phyloP scores from a whole-genome alignment of 2,888 invertebrate species.

The Neoscelio sp. region DNA sequence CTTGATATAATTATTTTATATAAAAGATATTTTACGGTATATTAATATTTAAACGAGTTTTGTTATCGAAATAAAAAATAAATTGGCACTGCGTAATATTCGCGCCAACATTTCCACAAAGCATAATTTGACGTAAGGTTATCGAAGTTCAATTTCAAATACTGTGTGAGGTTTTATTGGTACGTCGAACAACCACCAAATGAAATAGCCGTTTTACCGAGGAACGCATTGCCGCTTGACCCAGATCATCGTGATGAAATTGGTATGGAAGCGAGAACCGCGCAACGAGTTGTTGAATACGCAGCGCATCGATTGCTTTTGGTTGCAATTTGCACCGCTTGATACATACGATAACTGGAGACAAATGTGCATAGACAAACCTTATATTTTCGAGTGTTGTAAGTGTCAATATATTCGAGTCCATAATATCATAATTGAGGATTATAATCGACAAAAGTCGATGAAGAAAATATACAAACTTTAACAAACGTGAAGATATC shows the following conservation, averaged over 20 bases:
- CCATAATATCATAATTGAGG: conserved; percentile 3
- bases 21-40: no score
- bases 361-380: conserved; percentile 44
- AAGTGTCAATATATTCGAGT: conserved; percentile 15
- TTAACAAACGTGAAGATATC: no score
- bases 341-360: conserved; percentile 45
- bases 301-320: conserved; percentile 58
- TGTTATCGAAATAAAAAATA: conserved; percentile 12
- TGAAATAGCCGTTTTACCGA: conserved; percentile 64
- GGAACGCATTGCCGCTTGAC: conserved; percentile 62
- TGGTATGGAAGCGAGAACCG: conserved; percentile 44
- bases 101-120: conserved; percentile 27
- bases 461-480: no score
- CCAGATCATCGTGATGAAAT: conserved; percentile 62
- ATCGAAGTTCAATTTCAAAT: conserved; percentile 55
- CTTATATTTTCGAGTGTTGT: conserved; percentile 29
- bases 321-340: conserved; percentile 58
- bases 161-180: conserved; percentile 54
- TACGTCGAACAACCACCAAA: conserved; percentile 55
- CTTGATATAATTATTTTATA: no score
- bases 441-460: conserved; percentile 6
- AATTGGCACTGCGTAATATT: conserved; percentile 20
- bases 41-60: background rate
- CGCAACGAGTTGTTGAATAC: conserved; percentile 58
- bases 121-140: conserved; percentile 54